Evolutionary conservation across 2,888 invertebrate genomes (phyloP), one percentile per base, ranked within the genome.

Genomic region (Lymantria dispar): DNA sequence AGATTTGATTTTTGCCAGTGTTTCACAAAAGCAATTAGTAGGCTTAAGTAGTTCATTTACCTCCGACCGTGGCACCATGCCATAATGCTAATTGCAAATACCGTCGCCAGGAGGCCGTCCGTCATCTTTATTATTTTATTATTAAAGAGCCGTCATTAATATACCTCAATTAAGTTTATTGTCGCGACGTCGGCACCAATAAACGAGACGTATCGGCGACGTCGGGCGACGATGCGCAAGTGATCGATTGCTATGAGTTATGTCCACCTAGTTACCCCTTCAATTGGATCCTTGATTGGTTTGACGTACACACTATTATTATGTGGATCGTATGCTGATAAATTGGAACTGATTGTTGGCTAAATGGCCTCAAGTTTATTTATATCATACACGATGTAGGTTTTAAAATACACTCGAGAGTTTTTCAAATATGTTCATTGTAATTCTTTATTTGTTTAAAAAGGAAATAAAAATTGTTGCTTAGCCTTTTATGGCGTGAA

Each of bases 231-330:
- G 78, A 79, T 73, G 77, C 74, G 78, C 77, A 74, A 80, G 77
- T 87, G 88, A 89, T 89, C 85, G 87, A 87, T 87, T 75, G 80
- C 78, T 74, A 77, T 80, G 80, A 84, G 79, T 83, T 85, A 83
- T 81, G 85, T 85, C 85, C 86, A 86, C 83, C 83, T 86, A 86
- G 87, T 89, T 88, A 88, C 86, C 87, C 87, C 82, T 86, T 85
- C 90, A 90, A 91, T 90, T 90, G 90, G 80, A 74, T 80, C 78
- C 83, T 80, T 87, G 88, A 91, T 90, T 89, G 90, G 83, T 82
- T 85, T 81, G 87, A 89, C 85, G 83, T 85, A 76, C 82, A 78
- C 80, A 77, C 80, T 78, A 83, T 83, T 85, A 84, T 84, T 80
- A 80, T 80, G 73, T 75, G 74, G 74, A 74, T 78, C 68, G 66